phyloP scores from a whole-genome alignment of 1,140 invertebrate genomes.

The Argopecten irradians region DNA sequence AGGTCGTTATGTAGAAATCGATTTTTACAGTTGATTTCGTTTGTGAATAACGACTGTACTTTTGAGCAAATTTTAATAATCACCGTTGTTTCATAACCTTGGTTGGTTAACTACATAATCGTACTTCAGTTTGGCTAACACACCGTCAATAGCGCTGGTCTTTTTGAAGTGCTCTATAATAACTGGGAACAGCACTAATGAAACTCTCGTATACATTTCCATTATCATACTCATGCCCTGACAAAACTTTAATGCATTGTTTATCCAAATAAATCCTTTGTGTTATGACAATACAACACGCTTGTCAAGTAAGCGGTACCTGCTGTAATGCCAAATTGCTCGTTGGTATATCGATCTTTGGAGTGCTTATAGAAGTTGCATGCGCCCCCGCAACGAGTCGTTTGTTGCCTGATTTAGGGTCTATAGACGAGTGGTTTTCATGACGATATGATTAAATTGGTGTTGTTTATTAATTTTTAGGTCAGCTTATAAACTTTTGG shows the following conservation, averaged over 20 bases:
- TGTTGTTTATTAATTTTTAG: background rate
- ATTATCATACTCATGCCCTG: background rate
- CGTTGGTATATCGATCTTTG: background rate
- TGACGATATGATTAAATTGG: background rate
- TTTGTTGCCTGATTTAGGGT: background rate
- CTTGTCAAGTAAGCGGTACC: background rate
- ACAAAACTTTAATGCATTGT: background rate
- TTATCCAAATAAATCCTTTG: background rate
- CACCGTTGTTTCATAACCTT: background rate
- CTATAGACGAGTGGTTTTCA: background rate
- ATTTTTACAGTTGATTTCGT: background rate
- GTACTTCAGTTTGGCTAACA: background rate
- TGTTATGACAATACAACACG: background rate
- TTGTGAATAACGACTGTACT: background rate
- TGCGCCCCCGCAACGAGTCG: background rate
- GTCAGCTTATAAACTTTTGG: background rate
- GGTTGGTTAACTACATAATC: background rate
- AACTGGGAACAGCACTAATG: background rate
- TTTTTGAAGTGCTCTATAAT: background rate
- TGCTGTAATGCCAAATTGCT: background rate
- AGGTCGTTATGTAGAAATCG: background rate
- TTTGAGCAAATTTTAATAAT: background rate
- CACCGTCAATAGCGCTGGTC: background rate
- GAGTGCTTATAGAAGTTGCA: background rate
- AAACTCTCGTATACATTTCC: background rate